phyloP scores from a whole-genome alignment of 2,113 vertebrate genomes.

The Sapajus apella region DNA sequence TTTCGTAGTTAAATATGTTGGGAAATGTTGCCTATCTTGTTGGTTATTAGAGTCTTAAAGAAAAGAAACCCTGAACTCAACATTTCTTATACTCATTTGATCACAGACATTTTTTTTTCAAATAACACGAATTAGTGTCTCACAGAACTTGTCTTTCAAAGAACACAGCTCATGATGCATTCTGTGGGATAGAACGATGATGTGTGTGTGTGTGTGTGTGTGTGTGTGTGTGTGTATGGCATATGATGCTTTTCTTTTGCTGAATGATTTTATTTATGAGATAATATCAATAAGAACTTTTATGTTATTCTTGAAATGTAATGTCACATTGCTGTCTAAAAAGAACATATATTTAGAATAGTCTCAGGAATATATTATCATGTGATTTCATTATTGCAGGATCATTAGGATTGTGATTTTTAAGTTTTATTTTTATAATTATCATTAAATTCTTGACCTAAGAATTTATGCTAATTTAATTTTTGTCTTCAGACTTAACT shows the following conservation, averaged over 20 bases:
- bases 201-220: not conserved
- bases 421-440: conserved; percentile 14
- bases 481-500: not conserved
- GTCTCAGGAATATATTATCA: not conserved
- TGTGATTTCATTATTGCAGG: not conserved
- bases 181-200: not conserved
- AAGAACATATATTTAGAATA: not conserved
- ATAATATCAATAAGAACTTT: not conserved
- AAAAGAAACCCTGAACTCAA: not conserved
- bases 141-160: not conserved
- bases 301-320: not conserved
- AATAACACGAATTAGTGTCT: not conserved
- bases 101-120: not conserved
- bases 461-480: not conserved
- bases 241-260: not conserved
- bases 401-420: not conserved
- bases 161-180: not conserved
- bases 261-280: not conserved
- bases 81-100: not conserved
- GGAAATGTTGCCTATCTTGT: not conserved
- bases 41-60: not conserved
- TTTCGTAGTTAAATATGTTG: not conserved
- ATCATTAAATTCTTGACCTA: not conserved
- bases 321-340: not conserved
- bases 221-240: not conserved